A percentile compares a stretch with the other conserved stretches of the same genome.
Evolutionary conservation across 2,797 vertebrate species (phyloP).

Genomic region (Nyctibius grandis): DNA sequence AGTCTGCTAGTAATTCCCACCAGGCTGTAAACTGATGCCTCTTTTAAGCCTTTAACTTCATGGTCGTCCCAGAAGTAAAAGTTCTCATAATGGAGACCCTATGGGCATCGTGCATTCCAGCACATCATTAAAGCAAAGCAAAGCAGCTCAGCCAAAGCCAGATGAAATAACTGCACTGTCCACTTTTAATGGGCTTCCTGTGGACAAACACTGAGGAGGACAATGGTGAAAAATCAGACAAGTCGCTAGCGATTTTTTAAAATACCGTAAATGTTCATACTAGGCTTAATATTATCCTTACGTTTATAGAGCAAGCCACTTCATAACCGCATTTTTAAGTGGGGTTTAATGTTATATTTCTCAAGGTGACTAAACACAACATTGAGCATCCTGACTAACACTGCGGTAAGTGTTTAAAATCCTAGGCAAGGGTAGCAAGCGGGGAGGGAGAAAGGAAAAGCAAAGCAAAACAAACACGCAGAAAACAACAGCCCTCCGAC

Average conservation of each 20-base stretch:
- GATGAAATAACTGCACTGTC: constrained; percentile 88
- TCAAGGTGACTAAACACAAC: constrained; percentile 57
- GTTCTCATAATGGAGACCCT: constrained; percentile 91
- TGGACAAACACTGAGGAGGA: constrained; percentile 76
- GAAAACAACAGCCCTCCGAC: not conserved
- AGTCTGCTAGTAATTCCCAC: constrained; percentile 83
- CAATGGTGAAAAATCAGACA: constrained; percentile 66
- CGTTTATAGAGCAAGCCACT: constrained; percentile 62
- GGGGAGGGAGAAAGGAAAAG: not conserved
- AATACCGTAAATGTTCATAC: constrained; percentile 62
- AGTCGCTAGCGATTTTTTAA: constrained; percentile 57
- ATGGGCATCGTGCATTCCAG: constrained; percentile 90
- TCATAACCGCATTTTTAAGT: constrained; percentile 57
- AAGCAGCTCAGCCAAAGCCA: constrained; percentile 85
- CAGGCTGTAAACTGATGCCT: constrained; percentile 88
- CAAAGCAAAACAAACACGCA: not conserved
- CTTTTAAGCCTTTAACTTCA: constrained; percentile 84
- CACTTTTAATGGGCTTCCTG: constrained; percentile 85
- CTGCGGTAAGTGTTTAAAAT: not conserved
- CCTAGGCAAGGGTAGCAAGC: not conserved
- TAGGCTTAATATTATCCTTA: constrained; percentile 61
- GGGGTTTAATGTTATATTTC: constrained; percentile 57
- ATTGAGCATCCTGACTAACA: constrained; percentile 12
- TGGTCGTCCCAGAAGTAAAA: constrained; percentile 82
- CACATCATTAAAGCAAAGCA: constrained; percentile 90